phyloP scores from a whole-genome alignment of 2,113 vertebrate species.

The Serilophus lunatus region DNA sequence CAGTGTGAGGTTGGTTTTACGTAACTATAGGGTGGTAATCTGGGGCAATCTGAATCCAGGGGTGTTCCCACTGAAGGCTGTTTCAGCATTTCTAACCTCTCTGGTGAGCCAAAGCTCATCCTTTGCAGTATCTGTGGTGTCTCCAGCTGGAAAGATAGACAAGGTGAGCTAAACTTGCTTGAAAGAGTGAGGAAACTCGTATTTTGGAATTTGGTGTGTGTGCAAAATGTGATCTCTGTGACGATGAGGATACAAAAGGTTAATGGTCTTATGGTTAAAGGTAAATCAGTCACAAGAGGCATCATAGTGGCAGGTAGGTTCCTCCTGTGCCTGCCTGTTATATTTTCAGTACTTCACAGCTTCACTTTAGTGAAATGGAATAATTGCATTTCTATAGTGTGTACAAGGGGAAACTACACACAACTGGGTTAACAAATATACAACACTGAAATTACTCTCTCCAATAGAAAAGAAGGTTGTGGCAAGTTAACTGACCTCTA shows the following conservation, averaged over 20 bases:
- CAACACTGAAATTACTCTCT: background rate
- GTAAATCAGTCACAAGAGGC: background rate
- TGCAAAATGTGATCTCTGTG: background rate
- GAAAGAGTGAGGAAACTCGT: background rate
- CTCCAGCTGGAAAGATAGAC: background rate
- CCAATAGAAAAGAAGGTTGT: background rate
- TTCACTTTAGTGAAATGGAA: background rate
- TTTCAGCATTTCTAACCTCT: background rate
- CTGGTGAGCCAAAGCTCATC: background rate
- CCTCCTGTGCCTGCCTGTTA: background rate
- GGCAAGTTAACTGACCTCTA: background rate
- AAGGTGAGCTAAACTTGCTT: background rate
- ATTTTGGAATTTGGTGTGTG: background rate
- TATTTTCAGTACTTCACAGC: background rate
- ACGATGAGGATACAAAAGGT: background rate
- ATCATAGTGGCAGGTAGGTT: background rate
- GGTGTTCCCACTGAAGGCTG: background rate
- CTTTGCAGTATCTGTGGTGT: background rate
- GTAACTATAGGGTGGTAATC: background rate
- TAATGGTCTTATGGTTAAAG: background rate
- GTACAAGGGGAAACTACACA: background rate
- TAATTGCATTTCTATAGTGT: fast-evolving
- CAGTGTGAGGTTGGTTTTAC: background rate
- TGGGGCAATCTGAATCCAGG: background rate
- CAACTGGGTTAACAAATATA: background rate